Base-by-base conservation (phyloP, 2,113 vertebrate species). In the Symphodus melops region DNA sequence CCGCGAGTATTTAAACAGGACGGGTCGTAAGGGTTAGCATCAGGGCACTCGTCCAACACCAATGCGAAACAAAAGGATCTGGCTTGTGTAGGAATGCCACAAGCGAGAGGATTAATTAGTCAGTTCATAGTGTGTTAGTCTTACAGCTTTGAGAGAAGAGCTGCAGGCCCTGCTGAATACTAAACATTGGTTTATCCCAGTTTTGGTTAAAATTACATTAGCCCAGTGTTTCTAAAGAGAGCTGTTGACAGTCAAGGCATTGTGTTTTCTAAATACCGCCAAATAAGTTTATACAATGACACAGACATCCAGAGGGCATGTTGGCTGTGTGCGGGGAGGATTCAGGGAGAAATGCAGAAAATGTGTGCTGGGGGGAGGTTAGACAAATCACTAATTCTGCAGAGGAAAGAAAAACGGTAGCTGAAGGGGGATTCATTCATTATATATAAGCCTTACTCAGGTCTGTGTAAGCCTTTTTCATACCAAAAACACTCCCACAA, bases 391-490 rank as follows among this genome's bases (percentile, higher is more conserved):
- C 85, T 88, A 90, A 91, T 83, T 88, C 86, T 86, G 87, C 83
- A 84, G 85, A 87, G 77, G 52, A 79, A 83, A 88, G 73, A 75
- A 82, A 88, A 87, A 66, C 20, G 20, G 42, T 79, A 76, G 90
- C 85, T 87, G 66, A 79, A 81, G 86, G 86, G 39, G 60, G 28
- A 72, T 88, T 89, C 86, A 89, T 92, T 91, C 84, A 93, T 93
- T 89, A 89, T 89, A 87, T 84, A 88, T 87, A 73, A 90, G 77
- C 77, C 89, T 87, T 84, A 68, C 63, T 90, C 79, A 85, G 86
- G 87, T 85, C 82, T 89, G 72, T 83, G 88, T 88, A 84, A 84
- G 82, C 84, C 82, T 73, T 88, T 86, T 88, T 89, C 83, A 77
- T 57, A 79, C 84, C 78, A 68, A 82, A 89, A 83, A 84, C 75